Conservation (phyloP, 2,888 invertebrate species). For the Selenia dentaria region DNA sequence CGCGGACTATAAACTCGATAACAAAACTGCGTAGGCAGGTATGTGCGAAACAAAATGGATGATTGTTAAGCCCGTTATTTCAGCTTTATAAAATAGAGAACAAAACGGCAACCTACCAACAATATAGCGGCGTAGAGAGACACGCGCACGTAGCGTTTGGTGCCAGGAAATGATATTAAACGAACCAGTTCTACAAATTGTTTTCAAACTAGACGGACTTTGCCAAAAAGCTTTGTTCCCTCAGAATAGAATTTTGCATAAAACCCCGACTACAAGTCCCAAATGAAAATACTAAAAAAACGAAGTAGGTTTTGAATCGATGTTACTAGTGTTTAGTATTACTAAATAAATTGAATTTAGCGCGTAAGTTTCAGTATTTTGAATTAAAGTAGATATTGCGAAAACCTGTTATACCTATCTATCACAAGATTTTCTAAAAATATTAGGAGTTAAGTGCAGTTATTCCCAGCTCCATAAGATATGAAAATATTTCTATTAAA, state of each 20-base stretch:
- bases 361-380: too few relatives aligned
- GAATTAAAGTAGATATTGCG: too few relatives aligned
- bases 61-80: constrained; percentile 47
- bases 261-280: too few relatives aligned
- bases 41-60: constrained; percentile 41
- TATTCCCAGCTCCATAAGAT: too few relatives aligned
- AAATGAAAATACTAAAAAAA: too few relatives aligned
- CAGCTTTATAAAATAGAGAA: constrained; percentile 48
- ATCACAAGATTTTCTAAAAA: too few relatives aligned
- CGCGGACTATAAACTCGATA: constrained; percentile 28
- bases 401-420: too few relatives aligned
- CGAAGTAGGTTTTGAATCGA: too few relatives aligned
- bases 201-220: constrained; percentile 22
- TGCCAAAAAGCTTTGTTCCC: constrained; percentile 16
- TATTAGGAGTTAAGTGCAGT: too few relatives aligned
- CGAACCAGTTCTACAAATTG: constrained; percentile 25
- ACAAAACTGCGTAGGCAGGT: constrained; percentile 35
- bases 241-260: constrained; percentile 2
- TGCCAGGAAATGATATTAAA: constrained; percentile 26
- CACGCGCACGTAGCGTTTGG: constrained; percentile 8
- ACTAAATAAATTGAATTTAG: too few relatives aligned
- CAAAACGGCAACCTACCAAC: constrained; percentile 41
- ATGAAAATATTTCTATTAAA: too few relatives aligned
- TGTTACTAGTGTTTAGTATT: too few relatives aligned
- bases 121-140: constrained; percentile 13